Conservation (phyloP, 2,888 invertebrate genomes). For the Cyclophora albipunctata region DNA sequence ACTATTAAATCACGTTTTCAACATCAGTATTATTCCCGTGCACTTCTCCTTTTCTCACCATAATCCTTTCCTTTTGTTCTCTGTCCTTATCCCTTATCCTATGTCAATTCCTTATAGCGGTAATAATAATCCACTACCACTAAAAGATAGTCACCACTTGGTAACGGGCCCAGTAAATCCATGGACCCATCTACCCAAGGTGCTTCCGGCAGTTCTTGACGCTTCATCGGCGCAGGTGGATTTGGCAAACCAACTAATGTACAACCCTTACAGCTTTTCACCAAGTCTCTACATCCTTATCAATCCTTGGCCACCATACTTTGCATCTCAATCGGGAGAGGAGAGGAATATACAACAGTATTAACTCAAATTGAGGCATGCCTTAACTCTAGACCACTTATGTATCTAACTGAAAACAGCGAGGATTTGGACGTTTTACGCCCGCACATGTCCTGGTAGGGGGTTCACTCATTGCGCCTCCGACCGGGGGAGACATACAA, state of each 20-base stretch:
- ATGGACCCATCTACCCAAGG: slow-evolving; percentile 24
- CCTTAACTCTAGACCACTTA: no score
- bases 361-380: no score
- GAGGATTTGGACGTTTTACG: no score
- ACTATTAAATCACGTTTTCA: no score
- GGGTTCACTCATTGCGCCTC: no score
- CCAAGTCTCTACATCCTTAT: background rate
- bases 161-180: slow-evolving; percentile 23
- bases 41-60: slow-evolving; percentile 4
- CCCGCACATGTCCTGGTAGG: no score
- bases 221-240: slow-evolving; percentile 16
- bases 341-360: no score
- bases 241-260: slow-evolving; percentile 11
- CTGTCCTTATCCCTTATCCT: no score
- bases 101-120: background rate
- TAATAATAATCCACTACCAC: background rate
- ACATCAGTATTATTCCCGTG: no score
- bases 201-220: slow-evolving; percentile 14
- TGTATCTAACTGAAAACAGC: no score
- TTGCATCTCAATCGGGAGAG: background rate
- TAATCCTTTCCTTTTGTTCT: background rate
- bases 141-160: background rate
- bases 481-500: no score
- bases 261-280: slow-evolving; percentile 15
- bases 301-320: background rate